phyloP scores from a whole-genome alignment of 2,113 vertebrate genomes.

The Menidia beryllina region DNA sequence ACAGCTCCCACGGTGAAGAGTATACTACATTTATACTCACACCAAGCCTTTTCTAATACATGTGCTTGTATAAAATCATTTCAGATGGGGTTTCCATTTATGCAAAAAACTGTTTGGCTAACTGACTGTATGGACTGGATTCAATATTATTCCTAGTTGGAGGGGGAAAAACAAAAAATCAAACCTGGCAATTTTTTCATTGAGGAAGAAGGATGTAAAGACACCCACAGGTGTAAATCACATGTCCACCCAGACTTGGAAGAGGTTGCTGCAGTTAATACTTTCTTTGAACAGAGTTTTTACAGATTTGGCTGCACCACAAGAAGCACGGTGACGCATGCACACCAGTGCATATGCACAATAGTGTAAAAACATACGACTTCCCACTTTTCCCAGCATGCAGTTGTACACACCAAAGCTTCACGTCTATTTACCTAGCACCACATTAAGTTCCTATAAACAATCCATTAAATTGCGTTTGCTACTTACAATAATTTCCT shows the following conservation, averaged over 20 bases:
- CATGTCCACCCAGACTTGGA: neutral
- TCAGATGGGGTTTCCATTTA: too few relatives aligned
- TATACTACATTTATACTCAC: too few relatives aligned
- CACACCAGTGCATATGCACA: slow-evolving; percentile 12
- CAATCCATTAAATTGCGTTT: neutral
- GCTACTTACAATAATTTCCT: neutral
- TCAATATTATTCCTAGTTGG: too few relatives aligned
- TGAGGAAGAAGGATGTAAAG: too few relatives aligned
- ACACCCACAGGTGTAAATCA: too few relatives aligned
- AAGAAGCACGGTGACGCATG: neutral
- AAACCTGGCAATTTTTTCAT: too few relatives aligned
- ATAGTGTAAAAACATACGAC: neutral
- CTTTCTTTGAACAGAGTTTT: neutral
- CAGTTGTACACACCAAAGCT: neutral
- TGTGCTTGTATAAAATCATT: too few relatives aligned
- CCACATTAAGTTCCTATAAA: neutral
- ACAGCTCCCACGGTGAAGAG: too few relatives aligned
- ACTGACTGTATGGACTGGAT: too few relatives aligned
- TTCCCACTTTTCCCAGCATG: neutral
- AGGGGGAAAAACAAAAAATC: too few relatives aligned
- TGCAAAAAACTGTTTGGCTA: too few relatives aligned
- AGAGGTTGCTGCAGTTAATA: neutral
- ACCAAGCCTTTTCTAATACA: too few relatives aligned
- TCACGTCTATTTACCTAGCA: slow-evolving; percentile 13
- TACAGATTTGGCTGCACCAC: neutral